Percentiles rank a stretch among this genome's conserved stretches.
Conservation (phyloP, 2,797 vertebrate genomes). For the Vultur gryphus region DNA sequence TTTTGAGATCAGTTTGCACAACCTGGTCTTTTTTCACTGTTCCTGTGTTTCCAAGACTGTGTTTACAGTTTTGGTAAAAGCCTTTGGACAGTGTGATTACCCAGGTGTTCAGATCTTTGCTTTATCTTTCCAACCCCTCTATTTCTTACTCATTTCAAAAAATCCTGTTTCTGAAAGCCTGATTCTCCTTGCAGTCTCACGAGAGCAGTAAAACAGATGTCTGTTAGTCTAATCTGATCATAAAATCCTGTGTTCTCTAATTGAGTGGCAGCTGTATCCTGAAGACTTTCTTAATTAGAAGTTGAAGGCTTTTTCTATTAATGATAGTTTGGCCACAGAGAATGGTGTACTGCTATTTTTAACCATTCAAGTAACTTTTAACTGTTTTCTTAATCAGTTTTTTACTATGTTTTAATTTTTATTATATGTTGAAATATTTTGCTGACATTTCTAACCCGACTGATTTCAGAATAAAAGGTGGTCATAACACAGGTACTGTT, state of each 20-base stretch:
- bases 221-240: slow-evolving; percentile 56
- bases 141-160: slow-evolving; percentile 41
- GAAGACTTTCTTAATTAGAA: slow-evolving; percentile 68
- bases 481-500: not conserved
- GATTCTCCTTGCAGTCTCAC: slow-evolving; percentile 41
- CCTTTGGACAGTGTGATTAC: slow-evolving; percentile 4
- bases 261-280: slow-evolving; percentile 62
- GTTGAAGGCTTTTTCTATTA: slow-evolving; percentile 38
- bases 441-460: not conserved
- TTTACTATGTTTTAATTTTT: not conserved
- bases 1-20: not conserved
- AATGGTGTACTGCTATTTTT: not conserved
- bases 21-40: not conserved
- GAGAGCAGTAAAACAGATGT: slow-evolving; percentile 50
- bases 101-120: not conserved
- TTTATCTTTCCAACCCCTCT: slow-evolving; percentile 29
- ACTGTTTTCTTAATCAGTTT: not conserved
- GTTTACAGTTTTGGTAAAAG: not conserved
- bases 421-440: not conserved
- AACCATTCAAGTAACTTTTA: not conserved
- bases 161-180: slow-evolving; percentile 40
- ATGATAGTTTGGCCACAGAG: not conserved
- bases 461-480: not conserved
- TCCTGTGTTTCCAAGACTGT: not conserved
- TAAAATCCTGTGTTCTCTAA: slow-evolving; percentile 61